Percentiles rank a stretch among this genome's conserved stretches.
phyloP scores from a whole-genome alignment of 2,113 vertebrate species.

The Odocoileus virginianus region DNA sequence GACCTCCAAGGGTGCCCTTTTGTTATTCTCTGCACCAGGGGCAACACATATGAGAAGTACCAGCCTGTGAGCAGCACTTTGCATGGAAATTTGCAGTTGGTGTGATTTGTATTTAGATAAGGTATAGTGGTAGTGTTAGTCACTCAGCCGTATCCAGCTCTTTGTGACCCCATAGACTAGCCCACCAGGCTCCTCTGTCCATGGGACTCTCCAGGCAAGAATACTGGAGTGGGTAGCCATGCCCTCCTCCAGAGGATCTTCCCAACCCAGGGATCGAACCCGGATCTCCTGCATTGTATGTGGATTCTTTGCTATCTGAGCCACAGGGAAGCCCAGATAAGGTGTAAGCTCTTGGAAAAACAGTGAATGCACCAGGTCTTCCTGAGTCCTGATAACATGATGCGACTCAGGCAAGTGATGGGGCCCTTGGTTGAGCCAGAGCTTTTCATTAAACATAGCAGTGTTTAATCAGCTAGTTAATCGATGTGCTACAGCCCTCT shows the following conservation, averaged over 20 bases:
- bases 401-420: background rate
- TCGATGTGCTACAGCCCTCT: accelerated
- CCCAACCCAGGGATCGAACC: background rate
- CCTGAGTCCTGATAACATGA: background rate
- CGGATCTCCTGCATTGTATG: background rate
- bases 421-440: background rate
- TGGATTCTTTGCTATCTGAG: background rate
- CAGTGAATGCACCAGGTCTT: background rate
- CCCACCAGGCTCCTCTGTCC: background rate
- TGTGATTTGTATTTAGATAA: background rate
- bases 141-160: background rate
- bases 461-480: background rate
- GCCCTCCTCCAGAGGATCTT: background rate
- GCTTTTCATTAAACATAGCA: background rate
- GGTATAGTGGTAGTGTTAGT: background rate
- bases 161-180: background rate
- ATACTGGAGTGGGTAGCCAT: background rate
- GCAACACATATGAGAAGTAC: background rate
- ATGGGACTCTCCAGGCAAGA: background rate
- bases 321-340: background rate
- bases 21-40: background rate
- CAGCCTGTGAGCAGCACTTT: background rate
- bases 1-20: background rate
- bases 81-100: background rate
- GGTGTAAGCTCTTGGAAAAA: background rate